Percentiles rank a stretch among this genome's conserved stretches.
phyloP scores from a whole-genome alignment of 1,140 invertebrate genomes.

The Trachymyrmex cornetzi region DNA sequence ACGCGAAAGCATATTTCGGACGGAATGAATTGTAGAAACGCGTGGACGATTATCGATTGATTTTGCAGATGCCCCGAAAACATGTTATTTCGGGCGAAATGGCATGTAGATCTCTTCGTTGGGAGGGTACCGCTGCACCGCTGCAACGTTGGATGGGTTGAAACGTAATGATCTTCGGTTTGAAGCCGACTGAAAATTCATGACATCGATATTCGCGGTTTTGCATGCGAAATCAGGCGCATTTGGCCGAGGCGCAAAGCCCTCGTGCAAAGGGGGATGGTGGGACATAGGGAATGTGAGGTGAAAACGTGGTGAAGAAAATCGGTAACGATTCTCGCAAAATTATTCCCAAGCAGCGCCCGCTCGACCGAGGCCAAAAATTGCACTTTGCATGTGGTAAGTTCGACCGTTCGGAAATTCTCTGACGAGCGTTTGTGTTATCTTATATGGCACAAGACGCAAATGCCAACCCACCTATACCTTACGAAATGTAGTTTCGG shows the following conservation, averaged over 20 bases:
- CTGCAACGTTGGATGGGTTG: not conserved
- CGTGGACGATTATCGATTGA: not conserved
- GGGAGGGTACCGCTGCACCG: not conserved
- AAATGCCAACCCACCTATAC: slow-evolving; percentile 64
- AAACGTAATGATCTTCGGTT: slow-evolving; percentile 48
- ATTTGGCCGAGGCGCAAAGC: slow-evolving; percentile 61
- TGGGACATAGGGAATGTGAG: not conserved
- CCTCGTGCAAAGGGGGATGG: slow-evolving; percentile 23
- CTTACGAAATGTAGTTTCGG: slow-evolving; percentile 58
- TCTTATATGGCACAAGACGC: slow-evolving; percentile 63
- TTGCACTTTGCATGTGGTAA: slow-evolving; percentile 56
- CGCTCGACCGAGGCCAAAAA: slow-evolving; percentile 41
- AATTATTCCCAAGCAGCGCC: slow-evolving; percentile 47
- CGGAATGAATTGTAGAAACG: not conserved
- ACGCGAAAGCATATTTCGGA: not conserved
- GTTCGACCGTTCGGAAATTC: slow-evolving; percentile 1
- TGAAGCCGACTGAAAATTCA: slow-evolving; percentile 58
- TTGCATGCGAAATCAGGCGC: slow-evolving; percentile 59
- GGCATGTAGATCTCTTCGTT: slow-evolving; percentile 44
- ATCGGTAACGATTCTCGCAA: slow-evolving; percentile 55
- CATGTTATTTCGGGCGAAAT: slow-evolving; percentile 47
- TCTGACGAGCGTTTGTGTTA: slow-evolving; percentile 57
- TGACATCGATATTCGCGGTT: slow-evolving; percentile 67
- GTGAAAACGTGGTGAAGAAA: slow-evolving; percentile 23
- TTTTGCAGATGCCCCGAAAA: slow-evolving; percentile 20